Evolutionary conservation across 2,888 invertebrate species (phyloP).

Genomic region (Ommatoiulus sabulosus): DNA sequence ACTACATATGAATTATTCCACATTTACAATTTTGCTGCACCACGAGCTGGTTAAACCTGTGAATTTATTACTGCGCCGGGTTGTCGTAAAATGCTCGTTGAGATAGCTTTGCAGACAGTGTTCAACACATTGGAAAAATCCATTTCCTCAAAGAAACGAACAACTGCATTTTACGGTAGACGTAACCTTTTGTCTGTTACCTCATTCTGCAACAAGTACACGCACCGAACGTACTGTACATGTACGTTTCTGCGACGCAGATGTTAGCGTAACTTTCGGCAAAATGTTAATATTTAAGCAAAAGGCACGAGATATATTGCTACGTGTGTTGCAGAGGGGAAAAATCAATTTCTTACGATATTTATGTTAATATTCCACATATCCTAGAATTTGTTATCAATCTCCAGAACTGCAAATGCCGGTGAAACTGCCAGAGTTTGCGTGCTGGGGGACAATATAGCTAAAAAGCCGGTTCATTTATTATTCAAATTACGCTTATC

Average conservation of each 20-base stretch:
- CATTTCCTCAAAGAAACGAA: too few species aligned
- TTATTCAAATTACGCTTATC: conserved; percentile 4
- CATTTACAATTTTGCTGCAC: too few species aligned
- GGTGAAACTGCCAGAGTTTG: not conserved
- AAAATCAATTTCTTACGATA: not conserved
- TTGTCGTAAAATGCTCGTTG: too few species aligned
- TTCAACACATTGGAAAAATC: too few species aligned
- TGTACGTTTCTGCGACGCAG: not conserved
- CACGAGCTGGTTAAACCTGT: too few species aligned
- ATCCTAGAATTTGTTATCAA: not conserved
- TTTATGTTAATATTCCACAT: not conserved
- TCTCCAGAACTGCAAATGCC: not conserved
- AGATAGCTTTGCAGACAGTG: too few species aligned
- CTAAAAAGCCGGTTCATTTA: not conserved
- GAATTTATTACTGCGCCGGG: too few species aligned
- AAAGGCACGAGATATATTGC: not conserved
- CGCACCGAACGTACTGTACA: not conserved
- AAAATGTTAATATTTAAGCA: conserved; percentile 9
- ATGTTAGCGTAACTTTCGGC: not conserved
- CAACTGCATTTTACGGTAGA: too few species aligned
- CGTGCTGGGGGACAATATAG: not conserved
- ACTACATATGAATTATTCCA: too few species aligned
- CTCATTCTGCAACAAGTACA: not conserved
- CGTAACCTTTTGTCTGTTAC: too few species aligned
- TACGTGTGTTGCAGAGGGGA: not conserved